Evolutionary conservation across 2,888 invertebrate species (phyloP).

Genomic region (Drosophila crucigera): DNA sequence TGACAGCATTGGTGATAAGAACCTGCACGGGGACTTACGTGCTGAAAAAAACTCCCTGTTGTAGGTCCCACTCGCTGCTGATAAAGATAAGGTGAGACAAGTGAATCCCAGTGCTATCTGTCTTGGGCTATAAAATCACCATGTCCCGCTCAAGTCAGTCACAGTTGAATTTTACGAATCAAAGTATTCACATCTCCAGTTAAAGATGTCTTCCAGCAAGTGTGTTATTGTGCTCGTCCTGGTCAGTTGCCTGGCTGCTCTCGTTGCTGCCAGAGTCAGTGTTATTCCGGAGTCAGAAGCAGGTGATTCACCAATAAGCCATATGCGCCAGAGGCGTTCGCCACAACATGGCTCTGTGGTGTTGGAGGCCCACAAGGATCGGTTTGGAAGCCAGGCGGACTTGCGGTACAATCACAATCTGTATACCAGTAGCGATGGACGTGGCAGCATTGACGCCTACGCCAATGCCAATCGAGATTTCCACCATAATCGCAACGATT

Average conservation of each 20-base stretch:
- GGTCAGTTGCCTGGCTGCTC: constrained; percentile 34
- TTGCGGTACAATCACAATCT: constrained; percentile 74
- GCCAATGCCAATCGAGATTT: constrained; percentile 69
- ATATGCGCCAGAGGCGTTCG: constrained; percentile 9
- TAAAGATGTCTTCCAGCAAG: constrained; percentile 50
- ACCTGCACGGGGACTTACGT: neutral
- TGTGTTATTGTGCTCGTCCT: constrained; percentile 42
- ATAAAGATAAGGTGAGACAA: neutral
- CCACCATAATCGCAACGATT: constrained; percentile 63
- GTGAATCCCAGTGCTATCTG: constrained; percentile 4
- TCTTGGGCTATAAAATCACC: constrained; percentile 32
- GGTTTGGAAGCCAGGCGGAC: constrained; percentile 56
- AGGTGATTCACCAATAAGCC: neutral
- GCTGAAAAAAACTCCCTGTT: constrained; percentile 23
- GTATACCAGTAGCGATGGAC: constrained; percentile 64
- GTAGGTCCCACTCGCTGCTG: neutral
- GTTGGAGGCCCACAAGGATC: constrained; percentile 48
- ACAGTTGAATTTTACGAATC: constrained; percentile 34
- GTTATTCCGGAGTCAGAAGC: neutral
- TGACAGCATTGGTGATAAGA: constrained; percentile 14
- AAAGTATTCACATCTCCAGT: neutral
- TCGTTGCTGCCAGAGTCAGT: constrained; percentile 10
- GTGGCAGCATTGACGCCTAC: constrained; percentile 69
- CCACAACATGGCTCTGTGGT: constrained; percentile 51
- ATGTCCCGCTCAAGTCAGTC: neutral